Percentiles rank a stretch among this genome's conserved stretches.
These are phyloP conservation scores for Sander vitreus DNA, from an alignment of 2,113 vertebrate genomes.

Conservation along the genomic window DNA sequence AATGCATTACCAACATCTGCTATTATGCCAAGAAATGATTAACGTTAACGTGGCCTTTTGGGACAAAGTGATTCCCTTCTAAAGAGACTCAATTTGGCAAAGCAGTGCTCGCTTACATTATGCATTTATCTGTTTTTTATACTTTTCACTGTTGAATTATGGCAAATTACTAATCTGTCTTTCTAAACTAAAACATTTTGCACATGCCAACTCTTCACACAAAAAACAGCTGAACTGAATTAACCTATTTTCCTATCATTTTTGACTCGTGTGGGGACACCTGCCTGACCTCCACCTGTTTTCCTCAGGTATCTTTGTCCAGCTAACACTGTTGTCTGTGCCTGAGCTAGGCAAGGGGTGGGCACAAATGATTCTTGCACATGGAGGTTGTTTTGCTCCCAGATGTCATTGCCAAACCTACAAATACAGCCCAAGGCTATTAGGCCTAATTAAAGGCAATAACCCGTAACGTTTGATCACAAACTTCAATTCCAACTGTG, in stretches of 20 bases:
- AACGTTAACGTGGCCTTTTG: not conserved
- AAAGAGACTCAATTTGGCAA: slow-evolving; percentile 8
- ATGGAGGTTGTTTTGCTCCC: slow-evolving; percentile 30
- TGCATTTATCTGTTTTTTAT: not conserved
- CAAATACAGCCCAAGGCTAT: slow-evolving; percentile 47
- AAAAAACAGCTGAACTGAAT: slow-evolving; percentile 1
- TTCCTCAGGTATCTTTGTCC: slow-evolving; percentile 10
- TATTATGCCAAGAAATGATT: slow-evolving; percentile 18
- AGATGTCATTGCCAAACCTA: slow-evolving; percentile 54
- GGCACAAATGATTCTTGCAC: slow-evolving; percentile 36
- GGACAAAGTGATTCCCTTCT: not conserved
- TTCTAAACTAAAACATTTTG: not conserved
- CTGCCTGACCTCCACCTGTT: not conserved
- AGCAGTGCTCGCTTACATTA: not conserved
- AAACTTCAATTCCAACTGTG: slow-evolving; percentile 54
- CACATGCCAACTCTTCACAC: not conserved
- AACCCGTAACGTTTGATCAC: slow-evolving; percentile 52
- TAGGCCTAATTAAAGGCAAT: slow-evolving; percentile 66
- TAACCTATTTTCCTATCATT: not conserved
- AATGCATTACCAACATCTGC: slow-evolving; percentile 4
- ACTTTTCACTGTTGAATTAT: not conserved
- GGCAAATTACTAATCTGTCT: not conserved
- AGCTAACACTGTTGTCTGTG: slow-evolving; percentile 22
- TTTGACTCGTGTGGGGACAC: not conserved
- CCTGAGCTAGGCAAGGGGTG: slow-evolving; percentile 6